Base-by-base conservation (phyloP, 1,140 invertebrate species). In the Diabrotica undecimpunctata region DNA sequence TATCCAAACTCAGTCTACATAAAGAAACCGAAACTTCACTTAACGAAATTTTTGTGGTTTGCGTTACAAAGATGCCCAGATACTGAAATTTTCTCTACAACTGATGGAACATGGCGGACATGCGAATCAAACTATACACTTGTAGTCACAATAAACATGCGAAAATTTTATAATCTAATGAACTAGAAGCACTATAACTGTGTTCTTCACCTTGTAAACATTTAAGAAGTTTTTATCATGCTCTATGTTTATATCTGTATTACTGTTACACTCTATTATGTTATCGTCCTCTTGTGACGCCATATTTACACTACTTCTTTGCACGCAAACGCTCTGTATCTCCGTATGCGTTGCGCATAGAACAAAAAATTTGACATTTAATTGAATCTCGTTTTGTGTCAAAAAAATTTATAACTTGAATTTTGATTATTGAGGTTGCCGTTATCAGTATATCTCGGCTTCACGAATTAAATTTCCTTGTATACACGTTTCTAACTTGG, bases 271-370 rank as follows among this genome's bases (percentile, higher is more conserved):
- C 66, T 70, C 69, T 63, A 72, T 69, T 73, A 73, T 76, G 69
- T 78, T 78, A 76, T 75, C 72, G 68, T 72, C 77, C 65, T 74
- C 74, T 62, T 72, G 66, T 63, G 73, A 73, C 72, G 76, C 77
- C 77, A 78, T 78, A 75, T 77, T 78, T 75, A 75, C 74, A 76
- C 72, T 71, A 76, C 68, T 73, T 73, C 72, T 63, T 64, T 70
- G 65, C 73, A 74, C 71, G 73, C 71, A 73, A 66, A 71, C 67
- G 70, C 68, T 68, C 14, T 14, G 36, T n/a, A 2, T 51, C 10
- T 69, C 52, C 68, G 68, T 51, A 7, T 65, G 58, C 56, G 52
- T 25, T 46, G 3, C 2, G 2, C 41, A n/a, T 46, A n/a, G n/a
- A 46, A 10, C n/a, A 5, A 46, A n/a, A 6, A 46, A 4, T 46